These are phyloP conservation scores for Panagrolaimus sp. DNA, from an alignment of 1,140 invertebrate species.

Conservation along the genomic window DNA sequence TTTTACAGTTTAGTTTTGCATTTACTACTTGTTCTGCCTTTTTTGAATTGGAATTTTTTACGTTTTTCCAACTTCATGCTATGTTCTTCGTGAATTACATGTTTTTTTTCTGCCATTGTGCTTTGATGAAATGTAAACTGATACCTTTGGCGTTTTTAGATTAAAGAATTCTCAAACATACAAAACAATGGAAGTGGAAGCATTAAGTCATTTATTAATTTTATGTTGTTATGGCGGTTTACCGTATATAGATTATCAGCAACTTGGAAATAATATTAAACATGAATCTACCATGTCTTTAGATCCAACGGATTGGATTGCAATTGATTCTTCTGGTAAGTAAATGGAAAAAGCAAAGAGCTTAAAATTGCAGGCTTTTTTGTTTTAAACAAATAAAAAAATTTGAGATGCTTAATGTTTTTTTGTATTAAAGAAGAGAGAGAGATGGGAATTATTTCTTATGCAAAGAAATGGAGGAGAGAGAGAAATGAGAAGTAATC, in stretches of 20 bases:
- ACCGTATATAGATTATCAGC: conserved; percentile 28
- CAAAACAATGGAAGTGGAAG: conserved; percentile 24
- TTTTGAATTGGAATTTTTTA: too few relatives aligned
- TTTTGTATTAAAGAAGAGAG: not conserved
- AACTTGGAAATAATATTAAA: not conserved
- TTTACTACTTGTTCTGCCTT: too few relatives aligned
- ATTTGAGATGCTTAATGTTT: not conserved
- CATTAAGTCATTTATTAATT: conserved; percentile 25
- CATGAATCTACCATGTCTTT: conserved; percentile 15
- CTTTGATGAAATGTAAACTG: too few relatives aligned
- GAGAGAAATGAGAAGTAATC: too few relatives aligned
- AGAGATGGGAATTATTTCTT: not conserved
- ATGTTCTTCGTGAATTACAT: too few relatives aligned
- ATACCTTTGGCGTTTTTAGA: too few relatives aligned
- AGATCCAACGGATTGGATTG: conserved; percentile 37
- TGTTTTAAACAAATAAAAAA: conserved; percentile 15
- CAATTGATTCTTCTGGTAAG: conserved; percentile 28
- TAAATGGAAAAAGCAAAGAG: not conserved
- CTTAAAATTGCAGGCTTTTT: not conserved
- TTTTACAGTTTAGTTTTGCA: too few relatives aligned
- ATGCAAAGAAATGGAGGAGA: not conserved
- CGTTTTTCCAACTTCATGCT: too few relatives aligned
- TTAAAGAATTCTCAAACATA: too few relatives aligned
- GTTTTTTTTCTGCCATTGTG: too few relatives aligned
- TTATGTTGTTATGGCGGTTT: conserved; percentile 36